Percentiles rank a stretch among this genome's conserved stretches.
phyloP scores from a whole-genome alignment of 2,113 vertebrate genomes.

The Lamprotornis superbus region DNA sequence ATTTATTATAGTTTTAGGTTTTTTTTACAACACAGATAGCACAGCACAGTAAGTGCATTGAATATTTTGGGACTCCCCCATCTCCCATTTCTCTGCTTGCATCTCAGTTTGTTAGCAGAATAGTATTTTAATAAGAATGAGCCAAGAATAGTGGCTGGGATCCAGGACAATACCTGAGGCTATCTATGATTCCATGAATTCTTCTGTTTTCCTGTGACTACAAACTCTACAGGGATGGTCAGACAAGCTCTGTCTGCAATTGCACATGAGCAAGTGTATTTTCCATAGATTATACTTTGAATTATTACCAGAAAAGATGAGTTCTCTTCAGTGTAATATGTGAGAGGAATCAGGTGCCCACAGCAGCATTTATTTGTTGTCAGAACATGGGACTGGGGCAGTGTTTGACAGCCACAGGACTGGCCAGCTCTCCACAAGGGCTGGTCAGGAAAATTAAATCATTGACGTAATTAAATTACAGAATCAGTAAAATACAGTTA shows the following conservation, averaged over 20 bases:
- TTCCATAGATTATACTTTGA: background rate
- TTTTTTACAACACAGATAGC: background rate
- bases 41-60: background rate
- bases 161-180: background rate
- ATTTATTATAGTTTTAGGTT: background rate
- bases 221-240: background rate
- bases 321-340: background rate
- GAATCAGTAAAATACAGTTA: background rate
- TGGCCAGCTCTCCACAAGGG: background rate
- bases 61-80: background rate
- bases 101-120: background rate
- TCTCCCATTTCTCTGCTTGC: background rate
- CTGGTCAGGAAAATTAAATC: background rate
- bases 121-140: background rate
- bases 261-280: background rate
- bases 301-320: background rate
- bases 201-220: background rate
- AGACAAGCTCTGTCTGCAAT: background rate
- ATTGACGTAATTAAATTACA: background rate
- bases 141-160: background rate
- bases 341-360: background rate
- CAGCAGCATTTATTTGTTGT: background rate
- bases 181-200: background rate
- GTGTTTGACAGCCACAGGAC: background rate
- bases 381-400: rapidly evolving